Evolutionary conservation across 2,888 invertebrate genomes (phyloP).

Genomic region (Rhopalosiphum nymphaeae): DNA sequence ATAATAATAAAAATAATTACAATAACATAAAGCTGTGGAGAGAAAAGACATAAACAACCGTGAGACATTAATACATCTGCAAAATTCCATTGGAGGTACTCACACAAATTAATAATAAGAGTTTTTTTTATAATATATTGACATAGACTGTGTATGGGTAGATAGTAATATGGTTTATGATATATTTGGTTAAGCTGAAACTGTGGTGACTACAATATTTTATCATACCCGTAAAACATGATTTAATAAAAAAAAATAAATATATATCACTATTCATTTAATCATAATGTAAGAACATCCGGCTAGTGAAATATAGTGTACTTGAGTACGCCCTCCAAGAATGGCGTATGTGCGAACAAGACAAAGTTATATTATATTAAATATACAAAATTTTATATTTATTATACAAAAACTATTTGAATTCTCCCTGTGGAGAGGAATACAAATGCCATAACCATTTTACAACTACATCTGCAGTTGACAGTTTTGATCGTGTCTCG

Average conservation of each 20-base stretch:
- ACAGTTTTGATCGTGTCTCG: conserved; percentile 11
- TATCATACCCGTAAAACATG: neutral
- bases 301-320: neutral
- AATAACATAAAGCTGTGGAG: neutral
- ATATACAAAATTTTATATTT: neutral
- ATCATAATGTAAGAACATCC: neutral
- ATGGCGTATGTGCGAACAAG: neutral
- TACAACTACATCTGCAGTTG: neutral
- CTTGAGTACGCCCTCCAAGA: neutral
- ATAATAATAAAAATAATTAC: neutral
- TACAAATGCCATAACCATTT: neutral
- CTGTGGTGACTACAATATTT: neutral
- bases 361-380: neutral
- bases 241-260: neutral
- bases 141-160: neutral
- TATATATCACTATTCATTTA: neutral
- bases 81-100: neutral
- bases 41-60: neutral
- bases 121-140: neutral
- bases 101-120: neutral
- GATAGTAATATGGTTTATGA: neutral
- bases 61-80: neutral
- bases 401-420: neutral
- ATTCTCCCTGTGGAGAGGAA: neutral
- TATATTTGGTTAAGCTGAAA: neutral